Evolutionary conservation across 2,797 vertebrate genomes (phyloP).

Genomic region (Alcedo quadribrachys): DNA sequence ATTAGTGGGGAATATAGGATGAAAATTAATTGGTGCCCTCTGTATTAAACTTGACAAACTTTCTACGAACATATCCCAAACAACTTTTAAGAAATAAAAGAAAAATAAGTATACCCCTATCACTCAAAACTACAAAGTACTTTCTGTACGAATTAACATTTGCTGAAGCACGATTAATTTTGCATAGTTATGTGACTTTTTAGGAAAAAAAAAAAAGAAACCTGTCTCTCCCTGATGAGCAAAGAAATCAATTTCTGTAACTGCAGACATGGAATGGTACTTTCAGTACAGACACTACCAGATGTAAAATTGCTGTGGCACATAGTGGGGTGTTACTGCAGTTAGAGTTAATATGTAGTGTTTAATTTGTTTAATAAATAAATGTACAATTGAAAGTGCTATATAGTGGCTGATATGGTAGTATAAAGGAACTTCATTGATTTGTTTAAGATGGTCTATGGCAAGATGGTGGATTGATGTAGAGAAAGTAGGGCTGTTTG

Average conservation of each 20-base stretch:
- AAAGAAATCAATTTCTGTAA: background rate
- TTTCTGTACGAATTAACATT: background rate
- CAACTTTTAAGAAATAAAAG: background rate
- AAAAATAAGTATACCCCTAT: background rate
- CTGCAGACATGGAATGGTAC: background rate
- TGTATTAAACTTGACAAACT: background rate
- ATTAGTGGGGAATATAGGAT: background rate
- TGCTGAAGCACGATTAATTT: background rate
- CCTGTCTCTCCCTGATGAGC: background rate
- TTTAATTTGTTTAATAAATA: background rate
- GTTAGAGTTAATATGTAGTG: background rate
- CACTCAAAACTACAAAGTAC: background rate
- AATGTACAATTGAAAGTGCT: background rate
- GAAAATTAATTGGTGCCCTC: background rate
- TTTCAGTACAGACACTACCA: background rate
- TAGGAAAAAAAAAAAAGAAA: background rate
- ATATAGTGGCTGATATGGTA: background rate
- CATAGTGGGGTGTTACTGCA: background rate
- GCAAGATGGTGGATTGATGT: background rate
- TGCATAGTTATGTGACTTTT: background rate
- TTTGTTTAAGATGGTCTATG: background rate
- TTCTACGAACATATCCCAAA: background rate
- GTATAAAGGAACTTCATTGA: background rate
- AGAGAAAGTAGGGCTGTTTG: background rate
- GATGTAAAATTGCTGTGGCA: background rate